These are phyloP conservation scores for Saguinus midas DNA, from an alignment of 2,113 vertebrate genomes.

Conservation along the genomic window DNA sequence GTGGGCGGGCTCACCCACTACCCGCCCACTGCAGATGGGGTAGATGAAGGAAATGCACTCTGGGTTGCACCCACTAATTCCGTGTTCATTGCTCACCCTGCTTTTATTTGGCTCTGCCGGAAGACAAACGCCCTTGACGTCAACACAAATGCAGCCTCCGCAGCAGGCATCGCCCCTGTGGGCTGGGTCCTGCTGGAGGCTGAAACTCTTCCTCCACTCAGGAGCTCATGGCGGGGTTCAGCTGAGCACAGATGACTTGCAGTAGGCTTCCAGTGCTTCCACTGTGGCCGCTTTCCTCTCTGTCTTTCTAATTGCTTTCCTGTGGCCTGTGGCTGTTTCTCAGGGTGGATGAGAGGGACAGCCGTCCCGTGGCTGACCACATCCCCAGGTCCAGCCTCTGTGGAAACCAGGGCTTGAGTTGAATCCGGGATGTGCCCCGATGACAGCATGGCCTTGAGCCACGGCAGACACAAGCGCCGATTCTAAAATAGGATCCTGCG, in stretches of 20 bases:
- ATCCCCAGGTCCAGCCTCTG: neutral
- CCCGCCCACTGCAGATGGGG: slow-evolving; percentile 60
- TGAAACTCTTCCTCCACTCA: neutral
- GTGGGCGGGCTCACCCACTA: slow-evolving; percentile 69
- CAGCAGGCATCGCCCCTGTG: accelerated
- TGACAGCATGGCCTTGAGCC: neutral
- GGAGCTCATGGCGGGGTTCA: neutral
- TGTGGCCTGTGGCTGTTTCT: neutral
- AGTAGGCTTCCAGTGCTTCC: accelerated
- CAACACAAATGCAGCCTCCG: slow-evolving; percentile 43
- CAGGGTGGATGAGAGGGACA: no score
- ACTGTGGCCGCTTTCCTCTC: accelerated
- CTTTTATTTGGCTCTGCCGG: slow-evolving; percentile 45
- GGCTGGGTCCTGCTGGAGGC: neutral
- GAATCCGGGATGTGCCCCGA: accelerated
- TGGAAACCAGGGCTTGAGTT: no score
- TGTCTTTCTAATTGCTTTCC: neutral
- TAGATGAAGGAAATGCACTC: slow-evolving; percentile 76
- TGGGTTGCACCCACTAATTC: slow-evolving; percentile 55
- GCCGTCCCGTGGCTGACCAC: accelerated
- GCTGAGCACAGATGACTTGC: accelerated
- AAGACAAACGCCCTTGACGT: slow-evolving; percentile 4
- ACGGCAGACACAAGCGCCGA: accelerated
- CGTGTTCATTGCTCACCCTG: slow-evolving; percentile 44
- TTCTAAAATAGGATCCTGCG: neutral